Evolutionary conservation across 2,888 invertebrate genomes (phyloP).

Genomic region (Lamellibrachia satsuma): DNA sequence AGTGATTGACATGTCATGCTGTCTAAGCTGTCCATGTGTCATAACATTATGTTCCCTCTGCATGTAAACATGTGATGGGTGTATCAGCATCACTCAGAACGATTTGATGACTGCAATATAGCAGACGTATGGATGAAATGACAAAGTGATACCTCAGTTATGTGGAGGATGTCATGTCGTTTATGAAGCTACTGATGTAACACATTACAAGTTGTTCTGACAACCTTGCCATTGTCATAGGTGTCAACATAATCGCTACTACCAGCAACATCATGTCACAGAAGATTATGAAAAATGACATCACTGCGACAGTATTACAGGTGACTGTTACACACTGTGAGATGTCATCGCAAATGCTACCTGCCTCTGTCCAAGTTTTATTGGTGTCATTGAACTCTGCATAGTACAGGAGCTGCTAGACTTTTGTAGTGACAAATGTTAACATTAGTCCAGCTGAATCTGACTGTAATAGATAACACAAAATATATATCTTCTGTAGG

Average conservation of each 20-base stretch:
- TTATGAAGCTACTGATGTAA: not conserved
- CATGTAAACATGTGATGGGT: too few relatives aligned
- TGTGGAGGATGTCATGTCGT: not conserved
- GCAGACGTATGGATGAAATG: not conserved
- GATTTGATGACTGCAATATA: not conserved
- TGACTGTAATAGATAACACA: not conserved
- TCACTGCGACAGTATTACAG: not conserved
- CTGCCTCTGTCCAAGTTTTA: not conserved
- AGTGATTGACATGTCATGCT: not conserved
- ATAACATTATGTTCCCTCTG: not conserved
- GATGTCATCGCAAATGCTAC: not conserved
- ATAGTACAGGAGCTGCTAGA: not conserved
- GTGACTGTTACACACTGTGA: not conserved
- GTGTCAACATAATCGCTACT: not conserved
- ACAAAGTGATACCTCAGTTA: not conserved
- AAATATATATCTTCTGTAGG: not conserved
- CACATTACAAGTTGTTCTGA: not conserved
- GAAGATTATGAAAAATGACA: not conserved
- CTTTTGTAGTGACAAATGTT: not conserved
- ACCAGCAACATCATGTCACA: not conserved
- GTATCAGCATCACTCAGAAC: too few relatives aligned
- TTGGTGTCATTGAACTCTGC: not conserved
- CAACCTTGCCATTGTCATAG: not conserved
- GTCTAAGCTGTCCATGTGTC: not conserved
- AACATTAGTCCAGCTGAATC: not conserved